These are phyloP conservation scores for Luehdorfia chinensis DNA, from an alignment of 1,140 invertebrate species.

Conservation along the genomic window DNA sequence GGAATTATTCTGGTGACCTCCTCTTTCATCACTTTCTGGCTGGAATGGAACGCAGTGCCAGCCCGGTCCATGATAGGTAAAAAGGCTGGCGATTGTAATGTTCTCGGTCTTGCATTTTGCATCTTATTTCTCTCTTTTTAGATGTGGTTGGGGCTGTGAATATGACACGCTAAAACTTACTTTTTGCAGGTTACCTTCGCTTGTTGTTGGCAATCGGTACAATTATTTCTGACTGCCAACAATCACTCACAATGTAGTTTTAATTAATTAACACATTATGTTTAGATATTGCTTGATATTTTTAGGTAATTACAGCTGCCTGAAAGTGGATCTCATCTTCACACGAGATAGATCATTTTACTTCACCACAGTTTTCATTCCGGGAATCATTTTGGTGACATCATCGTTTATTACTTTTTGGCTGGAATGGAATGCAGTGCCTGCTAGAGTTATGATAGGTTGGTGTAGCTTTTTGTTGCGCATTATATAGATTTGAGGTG, in stretches of 20 bases:
- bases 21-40: conserved; percentile 95
- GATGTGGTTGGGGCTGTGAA: conserved; percentile 59
- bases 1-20: conserved; percentile 94
- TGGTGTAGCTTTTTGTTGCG: conserved; percentile 62
- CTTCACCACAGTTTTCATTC: conserved; percentile 97
- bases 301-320: conserved; percentile 96
- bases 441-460: conserved; percentile 95
- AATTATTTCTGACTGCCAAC: conserved; percentile 28
- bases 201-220: conserved; percentile 34
- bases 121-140: conserved; percentile 35
- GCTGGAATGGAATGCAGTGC: conserved; percentile 97
- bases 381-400: conserved; percentile 95
- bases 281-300: conserved; percentile 73
- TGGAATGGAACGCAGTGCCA: conserved; percentile 94
- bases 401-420: conserved; percentile 93
- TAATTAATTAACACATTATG: conserved; percentile 40
- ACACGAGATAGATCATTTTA: conserved; percentile 96
- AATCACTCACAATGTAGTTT: conserved; percentile 29
- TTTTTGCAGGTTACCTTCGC: conserved; percentile 49
- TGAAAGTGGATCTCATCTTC: conserved; percentile 93
- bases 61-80: conserved; percentile 92
- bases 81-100: conserved; percentile 64
- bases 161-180: conserved; percentile 58
- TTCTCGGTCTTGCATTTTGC: conserved; percentile 62
- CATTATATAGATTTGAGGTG: conserved; percentile 21